Evolutionary conservation across 2,113 vertebrate genomes (phyloP).

Genomic region (Thunnus thynnus): DNA sequence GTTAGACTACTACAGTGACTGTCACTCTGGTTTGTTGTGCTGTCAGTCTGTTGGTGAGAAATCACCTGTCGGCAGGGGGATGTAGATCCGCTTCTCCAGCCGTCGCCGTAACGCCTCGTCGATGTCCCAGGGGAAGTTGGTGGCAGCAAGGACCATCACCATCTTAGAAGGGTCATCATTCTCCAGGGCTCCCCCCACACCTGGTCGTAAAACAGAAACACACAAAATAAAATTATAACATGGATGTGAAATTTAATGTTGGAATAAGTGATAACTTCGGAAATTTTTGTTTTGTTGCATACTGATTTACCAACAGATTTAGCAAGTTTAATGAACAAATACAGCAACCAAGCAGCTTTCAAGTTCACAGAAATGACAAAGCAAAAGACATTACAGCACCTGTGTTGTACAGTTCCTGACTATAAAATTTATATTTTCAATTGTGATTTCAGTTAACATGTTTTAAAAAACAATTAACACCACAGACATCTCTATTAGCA

Average conservation of each 20-base stretch:
- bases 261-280: no score
- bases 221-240: not conserved
- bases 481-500: not conserved
- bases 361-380: no score
- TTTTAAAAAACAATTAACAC: not conserved
- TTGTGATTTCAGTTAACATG: no score
- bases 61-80: slow-evolving; percentile 94
- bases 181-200: slow-evolving; percentile 93
- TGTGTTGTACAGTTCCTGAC: no score
- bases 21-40: not conserved
- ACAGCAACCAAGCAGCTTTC: no score
- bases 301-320: no score
- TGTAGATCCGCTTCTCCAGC: slow-evolving; percentile 98
- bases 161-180: slow-evolving; percentile 98
- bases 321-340: no score
- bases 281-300: no score
- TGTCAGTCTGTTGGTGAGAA: not conserved
- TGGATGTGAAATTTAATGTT: not conserved
- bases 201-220: slow-evolving; percentile 73
- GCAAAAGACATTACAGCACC: no score
- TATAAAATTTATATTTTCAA: no score
- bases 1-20: not conserved
- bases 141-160: slow-evolving; percentile 99
- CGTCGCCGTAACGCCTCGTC: slow-evolving; percentile 95
- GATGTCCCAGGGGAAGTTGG: slow-evolving; percentile 99